Percentiles rank a stretch among this genome's conserved stretches.
phyloP scores from a whole-genome alignment of 1,140 invertebrate genomes.

The Zaprionus tsacasi region DNA sequence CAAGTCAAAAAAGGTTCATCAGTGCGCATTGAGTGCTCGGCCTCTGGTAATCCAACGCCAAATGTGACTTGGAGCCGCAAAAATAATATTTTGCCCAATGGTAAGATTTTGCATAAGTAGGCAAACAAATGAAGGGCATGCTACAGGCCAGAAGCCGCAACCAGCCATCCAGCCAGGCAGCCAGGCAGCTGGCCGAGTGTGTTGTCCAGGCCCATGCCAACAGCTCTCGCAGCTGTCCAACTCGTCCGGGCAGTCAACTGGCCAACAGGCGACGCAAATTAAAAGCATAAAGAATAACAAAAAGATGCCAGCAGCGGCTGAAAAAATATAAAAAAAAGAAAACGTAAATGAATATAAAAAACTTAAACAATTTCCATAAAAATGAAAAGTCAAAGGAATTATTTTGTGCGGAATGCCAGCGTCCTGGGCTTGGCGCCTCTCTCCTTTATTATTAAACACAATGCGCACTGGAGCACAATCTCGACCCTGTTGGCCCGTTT shows the following conservation, averaged over 20 bases:
- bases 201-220: background rate
- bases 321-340: too few species aligned
- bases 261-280: slow-evolving; percentile 60
- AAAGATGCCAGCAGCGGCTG: slow-evolving; percentile 29
- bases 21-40: slow-evolving; percentile 87
- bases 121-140: slow-evolving; percentile 32
- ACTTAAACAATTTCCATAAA: slow-evolving; percentile 81
- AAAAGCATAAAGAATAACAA: slow-evolving; percentile 72
- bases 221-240: slow-evolving; percentile 9
- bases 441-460: slow-evolving; percentile 77
- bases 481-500: slow-evolving; percentile 24
- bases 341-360: slow-evolving; percentile 74
- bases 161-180: slow-evolving; percentile 16
- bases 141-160: slow-evolving; percentile 12
- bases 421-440: slow-evolving; percentile 25
- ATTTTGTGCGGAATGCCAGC: slow-evolving; percentile 38
- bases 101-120: slow-evolving; percentile 84
- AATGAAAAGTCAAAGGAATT: slow-evolving; percentile 77
- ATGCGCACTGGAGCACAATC: slow-evolving; percentile 43
- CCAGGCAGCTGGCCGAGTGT: background rate
- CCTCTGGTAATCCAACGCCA: slow-evolving; percentile 88
- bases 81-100: slow-evolving; percentile 87
- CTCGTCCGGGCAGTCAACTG: slow-evolving; percentile 4
- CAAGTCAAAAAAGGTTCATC: slow-evolving; percentile 88
- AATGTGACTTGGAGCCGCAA: slow-evolving; percentile 88